phyloP scores from a whole-genome alignment of 2,113 vertebrate genomes.

The Rattus norvegicus region DNA sequence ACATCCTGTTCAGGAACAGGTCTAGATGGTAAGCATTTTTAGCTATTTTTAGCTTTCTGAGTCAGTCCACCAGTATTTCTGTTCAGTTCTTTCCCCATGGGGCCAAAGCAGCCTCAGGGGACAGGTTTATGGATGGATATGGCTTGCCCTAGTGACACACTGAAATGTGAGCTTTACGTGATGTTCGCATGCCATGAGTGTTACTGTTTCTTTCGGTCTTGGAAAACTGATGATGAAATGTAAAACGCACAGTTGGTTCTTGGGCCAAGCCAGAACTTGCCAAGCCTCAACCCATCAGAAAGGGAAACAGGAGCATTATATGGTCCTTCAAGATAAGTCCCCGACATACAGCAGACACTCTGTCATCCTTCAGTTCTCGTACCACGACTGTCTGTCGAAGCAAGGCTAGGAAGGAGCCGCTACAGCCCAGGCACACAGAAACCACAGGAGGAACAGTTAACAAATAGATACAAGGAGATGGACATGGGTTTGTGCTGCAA shows the following conservation, averaged over 20 bases:
- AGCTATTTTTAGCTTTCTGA: not conserved
- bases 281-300: not conserved
- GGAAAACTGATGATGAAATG: not conserved
- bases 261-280: not conserved
- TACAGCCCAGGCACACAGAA: fast-evolving
- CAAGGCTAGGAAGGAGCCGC: not conserved
- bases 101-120: not conserved
- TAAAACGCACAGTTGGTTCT: not conserved
- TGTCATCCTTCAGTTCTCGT: not conserved
- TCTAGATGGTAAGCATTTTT: not conserved
- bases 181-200: not conserved
- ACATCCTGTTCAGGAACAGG: not conserved
- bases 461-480: fast-evolving
- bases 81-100: fast-evolving
- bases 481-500: not conserved
- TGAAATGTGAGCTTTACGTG: not conserved
- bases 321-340: not conserved
- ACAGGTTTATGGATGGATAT: fast-evolving
- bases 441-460: fast-evolving
- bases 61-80: not conserved
- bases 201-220: not conserved
- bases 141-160: not conserved
- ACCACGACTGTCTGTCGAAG: fast-evolving
- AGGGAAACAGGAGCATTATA: no score
- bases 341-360: not conserved